phyloP scores from a whole-genome alignment of 2,888 invertebrate species.

The Meta bourneti region DNA sequence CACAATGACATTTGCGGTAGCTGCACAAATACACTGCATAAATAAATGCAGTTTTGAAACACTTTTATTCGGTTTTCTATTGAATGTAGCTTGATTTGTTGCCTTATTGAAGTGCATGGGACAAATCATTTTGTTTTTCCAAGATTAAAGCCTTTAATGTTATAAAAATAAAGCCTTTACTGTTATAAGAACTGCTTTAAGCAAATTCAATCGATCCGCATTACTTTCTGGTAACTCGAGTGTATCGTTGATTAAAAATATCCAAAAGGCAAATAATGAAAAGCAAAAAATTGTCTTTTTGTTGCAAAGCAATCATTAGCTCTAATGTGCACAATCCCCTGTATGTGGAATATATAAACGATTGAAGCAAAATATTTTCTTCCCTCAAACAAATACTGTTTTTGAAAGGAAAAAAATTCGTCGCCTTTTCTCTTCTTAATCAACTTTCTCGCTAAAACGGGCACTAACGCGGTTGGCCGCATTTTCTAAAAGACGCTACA shows the following conservation, averaged over 20 bases:
- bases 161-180: too few species aligned
- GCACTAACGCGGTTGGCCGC: not conserved
- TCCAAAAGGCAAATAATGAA: not conserved
- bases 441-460: not conserved
- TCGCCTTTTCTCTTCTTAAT: not conserved
- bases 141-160: too few species aligned
- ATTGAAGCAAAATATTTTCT: not conserved
- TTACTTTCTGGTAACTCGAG: not conserved
- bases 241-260: not conserved
- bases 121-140: too few species aligned
- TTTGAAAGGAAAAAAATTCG: not conserved
- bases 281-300: not conserved
- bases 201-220: not conserved
- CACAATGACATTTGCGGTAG: too few species aligned
- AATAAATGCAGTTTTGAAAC: too few species aligned
- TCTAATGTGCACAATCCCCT: not conserved
- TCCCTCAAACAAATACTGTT: not conserved
- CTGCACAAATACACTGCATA: too few species aligned
- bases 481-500: not conserved
- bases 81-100: too few species aligned
- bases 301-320: not conserved
- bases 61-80: too few species aligned
- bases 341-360: not conserved
- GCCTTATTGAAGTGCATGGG: too few species aligned
- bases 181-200: not conserved